A percentile compares a stretch with the other conserved stretches of the same genome.
Evolutionary conservation across 1,140 invertebrate species (phyloP).

Genomic region (Neodiprion fabricii): DNA sequence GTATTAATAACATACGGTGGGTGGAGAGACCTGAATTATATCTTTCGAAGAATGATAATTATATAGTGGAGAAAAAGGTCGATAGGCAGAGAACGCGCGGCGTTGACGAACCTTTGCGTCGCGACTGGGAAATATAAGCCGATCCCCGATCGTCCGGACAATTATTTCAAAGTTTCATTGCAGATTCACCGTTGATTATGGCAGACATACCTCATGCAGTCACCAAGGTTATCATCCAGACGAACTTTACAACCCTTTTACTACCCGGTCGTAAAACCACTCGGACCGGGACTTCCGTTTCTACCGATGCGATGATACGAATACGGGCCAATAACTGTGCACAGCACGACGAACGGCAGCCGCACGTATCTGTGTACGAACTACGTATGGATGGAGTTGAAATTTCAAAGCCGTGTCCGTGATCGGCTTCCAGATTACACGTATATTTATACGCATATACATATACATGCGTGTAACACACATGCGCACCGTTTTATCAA

Average conservation of each 20-base stretch:
- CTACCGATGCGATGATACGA: background rate
- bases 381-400: background rate
- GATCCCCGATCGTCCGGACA: background rate
- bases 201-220: background rate
- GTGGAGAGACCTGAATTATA: no score
- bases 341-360: background rate
- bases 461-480: no score
- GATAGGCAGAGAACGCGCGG: no score
- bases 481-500: no score
- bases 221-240: background rate
- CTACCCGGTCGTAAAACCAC: background rate
- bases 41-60: no score
- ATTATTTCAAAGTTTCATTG: background rate
- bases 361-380: background rate
- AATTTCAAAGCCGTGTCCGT: background rate
- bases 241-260: background rate
- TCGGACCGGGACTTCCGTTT: background rate
- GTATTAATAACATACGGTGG: no score
- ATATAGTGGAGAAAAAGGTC: no score
- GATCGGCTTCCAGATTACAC: background rate
- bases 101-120: no score
- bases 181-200: background rate
- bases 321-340: background rate
- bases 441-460: no score
- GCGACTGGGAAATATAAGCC: no score